These are phyloP conservation scores for Heliconius nattereri DNA, from an alignment of 1,140 invertebrate species.

Conservation along the genomic window DNA sequence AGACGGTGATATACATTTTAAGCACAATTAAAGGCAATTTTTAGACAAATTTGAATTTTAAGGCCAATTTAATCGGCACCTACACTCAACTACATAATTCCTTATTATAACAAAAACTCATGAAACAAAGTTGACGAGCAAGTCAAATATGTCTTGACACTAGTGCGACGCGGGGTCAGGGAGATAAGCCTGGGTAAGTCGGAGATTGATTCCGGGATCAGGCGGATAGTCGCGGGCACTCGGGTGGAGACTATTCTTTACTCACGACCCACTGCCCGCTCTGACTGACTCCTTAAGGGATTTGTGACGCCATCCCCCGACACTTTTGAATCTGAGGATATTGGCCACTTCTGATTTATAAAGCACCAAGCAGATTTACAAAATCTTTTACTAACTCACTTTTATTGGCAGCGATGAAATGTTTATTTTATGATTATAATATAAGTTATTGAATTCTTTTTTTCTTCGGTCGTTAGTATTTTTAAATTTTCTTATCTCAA, in stretches of 20 bases:
- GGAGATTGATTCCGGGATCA: slow-evolving; percentile 78
- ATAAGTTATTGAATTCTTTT: slow-evolving; percentile 23
- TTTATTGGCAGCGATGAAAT: slow-evolving; percentile 20
- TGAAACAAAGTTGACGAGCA: slow-evolving; percentile 57
- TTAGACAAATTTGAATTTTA: no score
- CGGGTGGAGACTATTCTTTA: slow-evolving; percentile 72
- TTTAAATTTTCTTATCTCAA: slow-evolving; percentile 36
- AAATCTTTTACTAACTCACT: not conserved
- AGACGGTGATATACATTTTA: no score
- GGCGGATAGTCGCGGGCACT: slow-evolving; percentile 57
- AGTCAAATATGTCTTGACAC: slow-evolving; percentile 66
- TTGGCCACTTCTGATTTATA: slow-evolving; percentile 31
- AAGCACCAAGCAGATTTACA: not conserved
- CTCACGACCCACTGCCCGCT: slow-evolving; percentile 66
- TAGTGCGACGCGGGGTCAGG: slow-evolving; percentile 64
- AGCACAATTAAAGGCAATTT: no score
- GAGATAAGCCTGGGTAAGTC: slow-evolving; percentile 73
- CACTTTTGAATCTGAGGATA: slow-evolving; percentile 50
- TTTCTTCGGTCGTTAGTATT: slow-evolving; percentile 28
- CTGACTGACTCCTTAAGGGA: slow-evolving; percentile 66
- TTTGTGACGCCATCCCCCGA: slow-evolving; percentile 53
- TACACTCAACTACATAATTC: not conserved
- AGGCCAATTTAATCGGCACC: no score
- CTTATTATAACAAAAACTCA: slow-evolving; percentile 26
- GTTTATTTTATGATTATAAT: slow-evolving; percentile 16